Evolutionary conservation across 2,797 vertebrate species (phyloP).

Genomic region (Toxotes lorentzi): DNA sequence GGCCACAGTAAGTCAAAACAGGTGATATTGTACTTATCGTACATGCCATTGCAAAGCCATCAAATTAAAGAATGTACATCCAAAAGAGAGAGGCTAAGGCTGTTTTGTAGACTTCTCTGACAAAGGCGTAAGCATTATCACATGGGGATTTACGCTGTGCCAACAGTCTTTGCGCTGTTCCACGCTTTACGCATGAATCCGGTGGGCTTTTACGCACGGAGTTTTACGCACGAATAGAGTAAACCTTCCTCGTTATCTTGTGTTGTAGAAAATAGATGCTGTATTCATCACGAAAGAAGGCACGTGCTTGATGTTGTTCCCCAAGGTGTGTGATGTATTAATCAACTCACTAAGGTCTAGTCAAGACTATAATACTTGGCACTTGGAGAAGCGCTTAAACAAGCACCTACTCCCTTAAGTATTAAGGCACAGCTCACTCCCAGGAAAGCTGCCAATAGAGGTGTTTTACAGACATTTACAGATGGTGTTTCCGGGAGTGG

Average conservation of each 20-base stretch:
- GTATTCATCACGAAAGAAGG: slow-evolving; percentile 42
- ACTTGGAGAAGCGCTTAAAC: slow-evolving; percentile 50
- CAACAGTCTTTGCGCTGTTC: slow-evolving; percentile 44
- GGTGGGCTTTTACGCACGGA: slow-evolving; percentile 65
- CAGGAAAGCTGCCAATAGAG: slow-evolving; percentile 64
- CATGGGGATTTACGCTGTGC: slow-evolving; percentile 56
- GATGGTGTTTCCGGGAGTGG: slow-evolving; percentile 33
- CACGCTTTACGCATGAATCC: slow-evolving; percentile 62
- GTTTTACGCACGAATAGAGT: slow-evolving; percentile 63
- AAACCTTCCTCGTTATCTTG: slow-evolving; percentile 19
- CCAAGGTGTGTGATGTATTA: slow-evolving; percentile 42
- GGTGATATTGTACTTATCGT: slow-evolving; percentile 32
- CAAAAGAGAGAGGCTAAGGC: slow-evolving; percentile 9
- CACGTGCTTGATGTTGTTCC: slow-evolving; percentile 61
- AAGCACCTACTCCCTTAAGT: slow-evolving; percentile 41
- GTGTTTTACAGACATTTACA: slow-evolving; percentile 63
- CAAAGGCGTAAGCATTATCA: slow-evolving; percentile 60
- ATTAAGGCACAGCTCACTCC: slow-evolving; percentile 49
- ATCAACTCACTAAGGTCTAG: slow-evolving; percentile 62
- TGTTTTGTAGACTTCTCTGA: slow-evolving; percentile 7
- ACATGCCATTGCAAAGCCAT: slow-evolving; percentile 16
- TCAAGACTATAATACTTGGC: slow-evolving; percentile 48
- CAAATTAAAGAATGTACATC: slow-evolving; percentile 27
- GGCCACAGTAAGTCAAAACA: slow-evolving; percentile 78
- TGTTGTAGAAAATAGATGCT: slow-evolving; percentile 24